phyloP scores from a whole-genome alignment of 53 echinoderm and acorn worm species.

The Stichopus horrens region DNA sequence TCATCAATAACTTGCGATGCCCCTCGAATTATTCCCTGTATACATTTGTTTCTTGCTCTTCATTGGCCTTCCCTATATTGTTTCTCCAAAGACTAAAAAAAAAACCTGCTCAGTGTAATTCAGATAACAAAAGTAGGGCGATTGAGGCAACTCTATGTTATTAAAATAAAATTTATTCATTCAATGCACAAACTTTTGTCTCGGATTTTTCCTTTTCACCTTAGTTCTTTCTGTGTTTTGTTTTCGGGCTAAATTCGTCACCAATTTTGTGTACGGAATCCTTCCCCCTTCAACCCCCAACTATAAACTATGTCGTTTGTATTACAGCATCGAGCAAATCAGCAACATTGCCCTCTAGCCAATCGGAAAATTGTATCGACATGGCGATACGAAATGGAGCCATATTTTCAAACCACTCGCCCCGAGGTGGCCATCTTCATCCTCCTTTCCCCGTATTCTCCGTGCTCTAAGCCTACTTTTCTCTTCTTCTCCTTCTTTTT shows the following conservation, averaged over 20 bases:
- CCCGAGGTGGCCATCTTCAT: neutral
- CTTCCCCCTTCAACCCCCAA: neutral
- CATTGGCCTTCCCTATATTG: no score
- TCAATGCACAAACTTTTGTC: constrained; percentile 11
- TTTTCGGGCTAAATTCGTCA: constrained; percentile 34
- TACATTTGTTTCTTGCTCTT: no score
- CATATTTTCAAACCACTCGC: constrained; percentile 24
- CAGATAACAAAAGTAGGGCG: constrained; percentile 17
- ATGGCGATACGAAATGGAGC: constrained; percentile 36
- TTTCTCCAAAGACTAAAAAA: no score
- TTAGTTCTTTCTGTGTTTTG: neutral
- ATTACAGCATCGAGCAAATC: neutral
- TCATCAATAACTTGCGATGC: no score
- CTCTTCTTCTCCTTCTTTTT: neutral
- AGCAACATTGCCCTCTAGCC: constrained; percentile 20
- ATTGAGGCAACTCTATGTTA: constrained; percentile 9
- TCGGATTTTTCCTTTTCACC: neutral
- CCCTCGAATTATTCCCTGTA: no score
- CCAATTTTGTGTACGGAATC: neutral
- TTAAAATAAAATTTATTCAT: constrained; percentile 35
- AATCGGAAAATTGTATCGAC: constrained; percentile 14
- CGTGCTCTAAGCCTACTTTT: neutral
- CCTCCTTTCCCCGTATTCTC: neutral
- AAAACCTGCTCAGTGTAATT: no score
- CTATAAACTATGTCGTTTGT: neutral